Evolutionary conservation across 2,888 invertebrate genomes (phyloP).

Genomic region (Heliconius cydno): DNA sequence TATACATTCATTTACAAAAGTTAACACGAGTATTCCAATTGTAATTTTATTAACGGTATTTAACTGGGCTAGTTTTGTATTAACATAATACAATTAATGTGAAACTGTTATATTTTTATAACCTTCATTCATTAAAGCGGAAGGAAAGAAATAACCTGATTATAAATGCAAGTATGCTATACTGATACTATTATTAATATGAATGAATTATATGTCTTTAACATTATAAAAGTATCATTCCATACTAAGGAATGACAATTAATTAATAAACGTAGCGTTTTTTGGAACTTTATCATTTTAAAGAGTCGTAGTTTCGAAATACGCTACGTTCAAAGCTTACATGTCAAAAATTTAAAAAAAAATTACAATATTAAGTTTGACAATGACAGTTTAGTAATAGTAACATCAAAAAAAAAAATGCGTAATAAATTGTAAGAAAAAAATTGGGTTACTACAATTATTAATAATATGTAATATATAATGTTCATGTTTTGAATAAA

Average conservation of each 20-base stretch:
- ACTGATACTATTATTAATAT: background rate
- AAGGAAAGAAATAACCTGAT: constrained; percentile 15
- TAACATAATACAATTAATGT: constrained; percentile 13
- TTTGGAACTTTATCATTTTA: too few species aligned
- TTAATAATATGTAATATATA: background rate
- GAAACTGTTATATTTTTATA: constrained; percentile 18
- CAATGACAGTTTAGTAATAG: too few species aligned
- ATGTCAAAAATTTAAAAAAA: too few species aligned
- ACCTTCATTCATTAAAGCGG: constrained; percentile 20
- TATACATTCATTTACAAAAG: constrained; percentile 1
- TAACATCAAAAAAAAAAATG: too few species aligned
- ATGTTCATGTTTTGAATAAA: constrained; percentile 32
- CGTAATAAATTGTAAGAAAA: too few species aligned
- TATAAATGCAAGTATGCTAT: background rate
- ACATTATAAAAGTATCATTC: too few species aligned
- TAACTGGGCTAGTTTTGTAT: constrained; percentile 12
- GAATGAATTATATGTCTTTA: background rate
- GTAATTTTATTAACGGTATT: constrained; percentile 18
- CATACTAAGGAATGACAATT: too few species aligned
- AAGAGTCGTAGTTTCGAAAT: too few species aligned
- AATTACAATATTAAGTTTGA: too few species aligned
- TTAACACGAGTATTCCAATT: constrained; percentile 7
- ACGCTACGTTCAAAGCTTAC: too few species aligned
- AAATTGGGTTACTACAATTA: background rate
- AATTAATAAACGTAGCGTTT: background rate